These are phyloP conservation scores for Polyodon spathula DNA, from an alignment of 2,113 vertebrate species.

Conservation along the genomic window DNA sequence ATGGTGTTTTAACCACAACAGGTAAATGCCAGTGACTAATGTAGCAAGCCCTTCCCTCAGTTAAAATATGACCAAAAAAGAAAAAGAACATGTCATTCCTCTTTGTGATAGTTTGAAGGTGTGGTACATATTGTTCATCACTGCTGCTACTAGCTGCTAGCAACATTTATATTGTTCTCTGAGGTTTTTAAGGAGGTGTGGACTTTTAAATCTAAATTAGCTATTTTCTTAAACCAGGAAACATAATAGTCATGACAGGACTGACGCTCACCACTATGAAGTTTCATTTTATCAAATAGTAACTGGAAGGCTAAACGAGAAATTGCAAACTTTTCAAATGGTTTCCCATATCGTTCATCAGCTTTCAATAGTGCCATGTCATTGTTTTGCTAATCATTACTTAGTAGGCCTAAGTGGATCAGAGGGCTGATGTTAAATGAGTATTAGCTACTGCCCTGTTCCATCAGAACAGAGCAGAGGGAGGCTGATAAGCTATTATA, in stretches of 20 bases:
- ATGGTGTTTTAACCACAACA: constrained; percentile 53
- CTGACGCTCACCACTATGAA: background rate
- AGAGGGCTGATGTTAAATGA: too few relatives aligned
- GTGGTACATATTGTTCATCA: constrained; percentile 52
- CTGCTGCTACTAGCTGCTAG: constrained; percentile 18
- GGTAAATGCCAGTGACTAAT: constrained; percentile 56
- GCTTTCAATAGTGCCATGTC: too few relatives aligned
- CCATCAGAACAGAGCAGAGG: too few relatives aligned
- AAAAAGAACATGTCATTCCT: constrained; percentile 54
- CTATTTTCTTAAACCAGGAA: background rate
- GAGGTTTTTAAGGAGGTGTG: constrained; percentile 24
- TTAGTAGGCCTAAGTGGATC: too few relatives aligned
- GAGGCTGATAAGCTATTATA: too few relatives aligned
- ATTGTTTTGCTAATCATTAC: too few relatives aligned
- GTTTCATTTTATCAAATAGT: constrained; percentile 9
- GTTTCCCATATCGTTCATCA: too few relatives aligned
- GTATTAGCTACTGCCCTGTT: too few relatives aligned
- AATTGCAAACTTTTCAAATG: too few relatives aligned
- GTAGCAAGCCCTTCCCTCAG: constrained; percentile 47
- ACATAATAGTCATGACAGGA: background rate
- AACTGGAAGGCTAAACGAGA: too few relatives aligned
- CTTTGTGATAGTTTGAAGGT: constrained; percentile 39
- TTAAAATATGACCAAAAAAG: constrained; percentile 46
- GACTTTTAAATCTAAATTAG: background rate
- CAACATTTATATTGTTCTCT: constrained; percentile 24